Percentiles rank a stretch among this genome's conserved stretches.
Conservation (phyloP, 2,797 vertebrate genomes). For the Alfaro cultratus region DNA sequence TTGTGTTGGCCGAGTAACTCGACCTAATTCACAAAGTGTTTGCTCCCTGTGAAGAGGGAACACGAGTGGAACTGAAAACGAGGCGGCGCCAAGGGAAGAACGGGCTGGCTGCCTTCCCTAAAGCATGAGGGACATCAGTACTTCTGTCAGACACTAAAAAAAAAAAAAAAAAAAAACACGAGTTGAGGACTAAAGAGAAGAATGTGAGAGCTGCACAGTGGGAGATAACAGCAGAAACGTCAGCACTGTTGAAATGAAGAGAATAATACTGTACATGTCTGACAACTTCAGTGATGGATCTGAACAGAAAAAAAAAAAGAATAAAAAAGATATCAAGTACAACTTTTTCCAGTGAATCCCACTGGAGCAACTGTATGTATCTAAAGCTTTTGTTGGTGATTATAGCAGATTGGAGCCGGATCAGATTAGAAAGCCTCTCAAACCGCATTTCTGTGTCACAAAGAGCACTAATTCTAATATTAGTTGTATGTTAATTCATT, state of each 20-base stretch:
- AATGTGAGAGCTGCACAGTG: not conserved
- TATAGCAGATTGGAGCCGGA: not conserved
- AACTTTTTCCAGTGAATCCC: conserved; percentile 3
- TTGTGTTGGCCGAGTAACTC: not conserved
- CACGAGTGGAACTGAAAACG: conserved; percentile 21
- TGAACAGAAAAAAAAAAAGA: conserved; percentile 16
- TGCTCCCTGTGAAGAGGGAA: conserved; percentile 10
- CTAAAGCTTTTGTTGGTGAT: not conserved
- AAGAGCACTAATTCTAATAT: not conserved
- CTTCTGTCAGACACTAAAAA: conserved; percentile 19
- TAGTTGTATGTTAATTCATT: too few species aligned
- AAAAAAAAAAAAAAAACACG: not conserved
- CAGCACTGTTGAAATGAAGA: conserved; percentile 25
- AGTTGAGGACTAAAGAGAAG: conserved; percentile 12
- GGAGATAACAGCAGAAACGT: conserved; percentile 7
- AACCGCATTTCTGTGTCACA: not conserved
- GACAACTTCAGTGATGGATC: conserved; percentile 35
- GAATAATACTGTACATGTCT: conserved; percentile 25
- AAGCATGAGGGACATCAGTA: conserved; percentile 33
- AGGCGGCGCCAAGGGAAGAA: conserved; percentile 58
- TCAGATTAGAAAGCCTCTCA: not conserved
- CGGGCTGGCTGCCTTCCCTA: conserved; percentile 24
- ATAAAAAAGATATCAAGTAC: conserved; percentile 5
- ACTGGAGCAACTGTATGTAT: not conserved
- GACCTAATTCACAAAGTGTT: not conserved